Conservation (phyloP, 2,113 vertebrate genomes). For the Gallinago jamesoni region DNA sequence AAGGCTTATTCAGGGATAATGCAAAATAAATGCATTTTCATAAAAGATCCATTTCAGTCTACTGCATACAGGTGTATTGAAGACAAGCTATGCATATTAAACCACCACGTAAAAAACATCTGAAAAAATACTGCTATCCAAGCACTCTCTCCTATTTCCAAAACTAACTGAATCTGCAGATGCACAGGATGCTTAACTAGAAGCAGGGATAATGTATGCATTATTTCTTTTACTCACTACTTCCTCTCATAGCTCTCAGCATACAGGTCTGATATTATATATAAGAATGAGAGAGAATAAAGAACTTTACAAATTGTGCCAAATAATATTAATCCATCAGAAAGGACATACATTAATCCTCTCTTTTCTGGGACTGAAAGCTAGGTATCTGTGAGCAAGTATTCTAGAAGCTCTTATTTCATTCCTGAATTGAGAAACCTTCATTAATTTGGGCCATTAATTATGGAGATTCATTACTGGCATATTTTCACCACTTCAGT, state of each 20-base stretch:
- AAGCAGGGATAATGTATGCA: slow-evolving; percentile 39
- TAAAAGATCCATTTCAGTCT: not conserved
- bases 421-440: slow-evolving; percentile 33
- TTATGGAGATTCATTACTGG: slow-evolving; percentile 61
- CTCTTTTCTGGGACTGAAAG: slow-evolving; percentile 3
- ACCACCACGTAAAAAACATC: not conserved
- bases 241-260: slow-evolving; percentile 56
- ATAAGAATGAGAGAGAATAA: slow-evolving; percentile 42
- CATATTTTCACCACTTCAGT: slow-evolving; percentile 57
- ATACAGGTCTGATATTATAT: slow-evolving; percentile 11
- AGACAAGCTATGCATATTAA: slow-evolving; percentile 52
- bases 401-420: slow-evolving; percentile 38
- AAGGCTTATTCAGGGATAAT: not conserved
- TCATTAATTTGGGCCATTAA: slow-evolving; percentile 62
- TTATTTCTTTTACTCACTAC: slow-evolving; percentile 17
- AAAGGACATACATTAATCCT: slow-evolving; percentile 52
- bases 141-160: slow-evolving; percentile 40
- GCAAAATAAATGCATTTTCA: slow-evolving; percentile 28
- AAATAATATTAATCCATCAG: slow-evolving; percentile 60
- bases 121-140: slow-evolving; percentile 7
- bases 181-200: slow-evolving; percentile 58
- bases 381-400: slow-evolving; percentile 27
- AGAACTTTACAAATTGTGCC: slow-evolving; percentile 63
- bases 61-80: slow-evolving; percentile 27
- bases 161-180: slow-evolving; percentile 46